These are phyloP conservation scores for Nyleta sp. DNA, from an alignment of 2,888 invertebrate species.

Conservation along the genomic window DNA sequence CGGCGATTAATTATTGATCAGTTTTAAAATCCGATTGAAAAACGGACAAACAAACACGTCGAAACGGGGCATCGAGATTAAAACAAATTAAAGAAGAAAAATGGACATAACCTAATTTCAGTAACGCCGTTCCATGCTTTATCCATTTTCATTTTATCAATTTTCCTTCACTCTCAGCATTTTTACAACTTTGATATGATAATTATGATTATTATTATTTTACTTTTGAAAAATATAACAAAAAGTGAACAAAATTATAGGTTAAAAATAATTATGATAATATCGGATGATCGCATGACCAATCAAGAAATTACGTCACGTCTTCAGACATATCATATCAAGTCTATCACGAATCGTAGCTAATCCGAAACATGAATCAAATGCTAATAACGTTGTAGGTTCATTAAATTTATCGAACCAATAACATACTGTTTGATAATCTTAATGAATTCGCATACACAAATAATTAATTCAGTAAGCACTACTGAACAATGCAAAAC, in stretches of 20 bases:
- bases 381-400: slow-evolving; percentile 7
- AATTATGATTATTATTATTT: too few relatives aligned
- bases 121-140: not conserved
- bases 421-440: slow-evolving; percentile 15
- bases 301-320: not conserved
- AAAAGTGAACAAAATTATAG: too few relatives aligned
- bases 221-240: slow-evolving; percentile 7
- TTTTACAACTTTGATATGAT: too few relatives aligned
- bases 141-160: not conserved
- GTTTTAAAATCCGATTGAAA: too few relatives aligned
- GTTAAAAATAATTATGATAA: too few relatives aligned
- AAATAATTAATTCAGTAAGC: not conserved
- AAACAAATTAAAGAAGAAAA: slow-evolving; percentile 32
- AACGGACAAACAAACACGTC: slow-evolving; percentile 18
- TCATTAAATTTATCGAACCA: slow-evolving; percentile 16
- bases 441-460: slow-evolving; percentile 10
- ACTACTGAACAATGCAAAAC: not conserved
- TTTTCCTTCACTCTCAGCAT: too few relatives aligned
- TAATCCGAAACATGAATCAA: slow-evolving; percentile 19
- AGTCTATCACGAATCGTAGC: not conserved
- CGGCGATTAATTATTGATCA: too few relatives aligned
- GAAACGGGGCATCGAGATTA: slow-evolving; percentile 13
- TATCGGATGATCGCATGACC: too few relatives aligned
- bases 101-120: slow-evolving; percentile 32
- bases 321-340: not conserved